Evolutionary conservation across 1,140 invertebrate genomes (phyloP).

Genomic region (Littorina saxatilis): DNA sequence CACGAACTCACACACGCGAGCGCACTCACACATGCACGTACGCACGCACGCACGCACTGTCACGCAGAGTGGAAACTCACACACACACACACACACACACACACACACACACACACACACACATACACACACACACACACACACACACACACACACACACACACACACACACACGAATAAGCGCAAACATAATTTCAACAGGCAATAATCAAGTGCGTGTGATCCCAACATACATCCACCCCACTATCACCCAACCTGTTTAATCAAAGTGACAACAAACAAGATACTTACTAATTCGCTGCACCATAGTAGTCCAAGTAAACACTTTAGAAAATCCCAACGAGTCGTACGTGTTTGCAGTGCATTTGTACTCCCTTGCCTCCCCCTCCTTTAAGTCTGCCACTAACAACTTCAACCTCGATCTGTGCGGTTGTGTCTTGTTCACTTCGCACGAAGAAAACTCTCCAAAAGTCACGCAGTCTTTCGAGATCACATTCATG

Average conservation of each 20-base stretch:
- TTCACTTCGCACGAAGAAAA: conserved; percentile 24
- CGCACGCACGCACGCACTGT: neutral
- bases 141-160: neutral
- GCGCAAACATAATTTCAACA: neutral
- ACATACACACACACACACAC: neutral
- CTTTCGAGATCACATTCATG: neutral
- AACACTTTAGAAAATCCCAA: neutral
- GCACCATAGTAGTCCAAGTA: neutral
- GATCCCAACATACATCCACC: too few relatives aligned
- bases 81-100: neutral
- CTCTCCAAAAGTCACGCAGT: conserved; percentile 21
- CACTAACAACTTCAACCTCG: conserved; percentile 2
- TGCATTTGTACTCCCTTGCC: conserved; percentile 2
- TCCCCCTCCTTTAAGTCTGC: conserved; percentile 26
- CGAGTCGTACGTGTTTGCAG: conserved; percentile 2
- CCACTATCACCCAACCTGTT: too few relatives aligned
- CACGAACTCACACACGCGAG: too few relatives aligned
- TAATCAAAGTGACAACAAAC: too few relatives aligned
- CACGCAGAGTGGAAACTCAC: neutral
- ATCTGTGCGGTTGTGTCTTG: neutral
- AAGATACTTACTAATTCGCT: neutral
- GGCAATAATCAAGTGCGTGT: too few relatives aligned
- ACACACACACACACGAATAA: neutral
- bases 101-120: neutral
- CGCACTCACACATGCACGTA: too few relatives aligned